Conservation (phyloP, 2,888 invertebrate genomes). For the Xestia c-nigrum region DNA sequence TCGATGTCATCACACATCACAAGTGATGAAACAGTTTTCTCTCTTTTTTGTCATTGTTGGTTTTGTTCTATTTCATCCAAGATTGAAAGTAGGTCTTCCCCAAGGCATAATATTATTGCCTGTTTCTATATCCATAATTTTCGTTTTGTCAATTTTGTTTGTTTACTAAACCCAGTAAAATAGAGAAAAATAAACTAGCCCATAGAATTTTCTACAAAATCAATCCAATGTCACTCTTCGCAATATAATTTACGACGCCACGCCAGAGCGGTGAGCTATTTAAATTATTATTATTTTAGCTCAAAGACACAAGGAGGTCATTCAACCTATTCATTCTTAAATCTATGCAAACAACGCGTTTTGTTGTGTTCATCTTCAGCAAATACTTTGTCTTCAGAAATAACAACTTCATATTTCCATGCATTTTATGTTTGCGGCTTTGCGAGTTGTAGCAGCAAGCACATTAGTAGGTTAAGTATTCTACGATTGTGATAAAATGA, state of each 20-base stretch:
- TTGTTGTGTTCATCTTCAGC: conserved; percentile 36
- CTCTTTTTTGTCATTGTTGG: neutral
- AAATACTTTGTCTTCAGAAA: conserved; percentile 42
- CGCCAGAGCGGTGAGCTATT: conserved; percentile 57
- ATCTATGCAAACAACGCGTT: conserved; percentile 45
- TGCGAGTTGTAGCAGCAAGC: conserved; percentile 1
- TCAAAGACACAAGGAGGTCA: conserved; percentile 70
- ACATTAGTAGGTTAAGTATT: conserved; percentile 42
- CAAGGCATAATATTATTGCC: neutral
- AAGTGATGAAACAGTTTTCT: neutral
- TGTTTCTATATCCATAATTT: neutral
- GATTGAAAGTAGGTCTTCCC: neutral
- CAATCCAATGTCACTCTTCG: conserved; percentile 59
- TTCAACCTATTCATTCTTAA: conserved; percentile 77
- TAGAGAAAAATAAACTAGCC: conserved; percentile 1
- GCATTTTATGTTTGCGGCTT: conserved; percentile 40
- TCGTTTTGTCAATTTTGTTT: neutral
- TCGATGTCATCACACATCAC: neutral
- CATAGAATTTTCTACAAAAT: conserved; percentile 9
- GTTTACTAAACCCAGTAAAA: neutral
- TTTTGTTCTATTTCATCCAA: neutral
- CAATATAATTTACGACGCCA: conserved; percentile 70
- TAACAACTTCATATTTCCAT: conserved; percentile 24
- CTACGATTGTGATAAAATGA: conserved; percentile 24
- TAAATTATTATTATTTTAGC: conserved; percentile 69